Evolutionary conservation across 1,140 invertebrate genomes (phyloP), one percentile per base, ranked within the genome.

Genomic region (Drosophila sp.): DNA sequence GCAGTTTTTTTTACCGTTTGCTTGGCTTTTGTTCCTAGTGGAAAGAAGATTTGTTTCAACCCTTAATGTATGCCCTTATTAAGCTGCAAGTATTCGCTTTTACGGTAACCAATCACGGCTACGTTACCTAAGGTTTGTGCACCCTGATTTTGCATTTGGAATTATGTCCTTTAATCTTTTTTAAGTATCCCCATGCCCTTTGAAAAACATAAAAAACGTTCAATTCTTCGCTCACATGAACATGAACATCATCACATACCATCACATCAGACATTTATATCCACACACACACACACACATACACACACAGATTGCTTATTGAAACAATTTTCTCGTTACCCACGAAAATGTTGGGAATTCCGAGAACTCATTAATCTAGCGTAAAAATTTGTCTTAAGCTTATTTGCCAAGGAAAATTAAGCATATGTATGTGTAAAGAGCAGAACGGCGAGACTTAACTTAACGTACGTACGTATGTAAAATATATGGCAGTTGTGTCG

Each of bases 351-450:
- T 17, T 50, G 23, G 44, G 44, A 44, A 54, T 70, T 70, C 58
- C 62, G 44, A 79, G 74, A 82, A 81, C 79, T 85, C 81, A 78
- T 87, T 87, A 86, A 87, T 85, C 79, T 82, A 61, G 63, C 66
- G 76, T 63, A 58, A 82, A 87, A 79, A 81, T 76, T 67, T 72
- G 63, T 79, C 72, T 79, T 87, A 76, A 76, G 83, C 79, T 70
- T 79, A 79, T 81, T 86, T 87, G 71, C 66, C 71, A 72, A 76
- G 66, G 68, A 82, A 73, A 82, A 79, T 86, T 82, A 70, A 79
- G 71, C 79, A 72, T 50, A 50, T 66, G 79, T 50, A 50, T 66
- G 79, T 67, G 58, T 65, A 66, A 66, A 60, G 57, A 68, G 73
- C 76, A 65, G 68, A 76, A 84, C 50, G 71, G 64, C 67, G 67